These are phyloP conservation scores for Leucania comma DNA, from an alignment of 2,888 invertebrate genomes.

Conservation along the genomic window DNA sequence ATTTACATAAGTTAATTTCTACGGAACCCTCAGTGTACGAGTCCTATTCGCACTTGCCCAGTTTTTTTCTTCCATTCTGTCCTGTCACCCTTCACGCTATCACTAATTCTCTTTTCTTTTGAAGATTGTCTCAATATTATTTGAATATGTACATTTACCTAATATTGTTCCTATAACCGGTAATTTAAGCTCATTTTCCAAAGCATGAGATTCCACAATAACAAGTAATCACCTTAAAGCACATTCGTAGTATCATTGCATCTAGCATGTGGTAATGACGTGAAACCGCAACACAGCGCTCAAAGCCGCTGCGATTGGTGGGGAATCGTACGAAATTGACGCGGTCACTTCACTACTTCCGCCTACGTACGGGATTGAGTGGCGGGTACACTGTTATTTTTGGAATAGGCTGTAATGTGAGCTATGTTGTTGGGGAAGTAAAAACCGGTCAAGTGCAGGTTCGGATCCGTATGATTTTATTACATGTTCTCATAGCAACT, in stretches of 20 bases:
- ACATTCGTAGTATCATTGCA: constrained; percentile 39
- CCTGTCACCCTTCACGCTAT: too few species aligned
- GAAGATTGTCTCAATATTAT: too few species aligned
- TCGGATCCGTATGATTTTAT: too few species aligned
- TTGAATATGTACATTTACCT: constrained; percentile 6
- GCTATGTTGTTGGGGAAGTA: background rate
- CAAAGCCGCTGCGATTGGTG: constrained; percentile 12
- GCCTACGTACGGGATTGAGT: constrained; percentile 43
- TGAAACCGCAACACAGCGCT: constrained; percentile 51
- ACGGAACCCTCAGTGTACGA: too few species aligned
- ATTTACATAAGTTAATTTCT: too few species aligned
- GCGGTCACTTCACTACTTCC: constrained; percentile 54
- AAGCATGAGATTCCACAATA: constrained; percentile 36
- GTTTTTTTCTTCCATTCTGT: too few species aligned
- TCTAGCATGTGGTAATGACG: constrained; percentile 60
- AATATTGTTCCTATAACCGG: constrained; percentile 21
- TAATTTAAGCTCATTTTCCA: constrained; percentile 27
- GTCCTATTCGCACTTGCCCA: too few species aligned
- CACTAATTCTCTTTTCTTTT: too few species aligned
- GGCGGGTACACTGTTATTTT: constrained; percentile 36
- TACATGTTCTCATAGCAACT: too few species aligned
- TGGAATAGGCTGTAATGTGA: constrained; percentile 11
- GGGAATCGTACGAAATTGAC: constrained; percentile 57
- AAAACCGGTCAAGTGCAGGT: background rate
- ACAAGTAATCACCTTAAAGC: constrained; percentile 39